These are phyloP conservation scores for Lysandra coridon DNA, from an alignment of 2,888 invertebrate species.

Conservation along the genomic window DNA sequence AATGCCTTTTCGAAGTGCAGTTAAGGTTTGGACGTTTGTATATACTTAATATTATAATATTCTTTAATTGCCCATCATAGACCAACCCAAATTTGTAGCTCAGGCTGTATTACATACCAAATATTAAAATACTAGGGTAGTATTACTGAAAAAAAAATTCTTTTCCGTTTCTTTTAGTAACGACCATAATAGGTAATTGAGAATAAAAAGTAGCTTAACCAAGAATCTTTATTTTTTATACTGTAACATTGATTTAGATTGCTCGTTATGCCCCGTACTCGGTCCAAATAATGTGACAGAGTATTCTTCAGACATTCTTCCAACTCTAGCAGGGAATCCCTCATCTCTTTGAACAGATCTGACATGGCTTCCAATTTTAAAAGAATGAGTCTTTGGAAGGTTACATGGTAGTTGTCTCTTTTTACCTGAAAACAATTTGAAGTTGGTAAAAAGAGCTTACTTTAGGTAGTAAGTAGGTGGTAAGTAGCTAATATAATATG, in stretches of 20 bases:
- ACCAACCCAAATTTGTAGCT: too few relatives aligned
- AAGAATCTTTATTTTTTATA: conserved; percentile 33
- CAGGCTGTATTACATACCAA: too few relatives aligned
- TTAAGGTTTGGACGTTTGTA: too few relatives aligned
- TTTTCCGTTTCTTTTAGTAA: neutral
- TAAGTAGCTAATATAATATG: too few relatives aligned
- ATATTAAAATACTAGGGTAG: too few relatives aligned
- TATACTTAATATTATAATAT: too few relatives aligned
- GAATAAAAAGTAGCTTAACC: conserved; percentile 12
- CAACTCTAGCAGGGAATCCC: conserved; percentile 42
- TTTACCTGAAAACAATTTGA: conserved; percentile 50
- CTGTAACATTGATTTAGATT: conserved; percentile 53
- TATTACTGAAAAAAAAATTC: too few relatives aligned
- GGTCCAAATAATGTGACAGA: conserved; percentile 49
- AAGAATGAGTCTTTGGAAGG: conserved; percentile 53
- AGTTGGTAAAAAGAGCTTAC: neutral
- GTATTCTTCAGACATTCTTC: conserved; percentile 52
- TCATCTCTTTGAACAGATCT: conserved; percentile 45
- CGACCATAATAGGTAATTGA: neutral
- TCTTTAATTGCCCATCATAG: too few relatives aligned
- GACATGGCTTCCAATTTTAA: conserved; percentile 52
- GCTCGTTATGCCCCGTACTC: conserved; percentile 48
- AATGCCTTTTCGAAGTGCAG: too few relatives aligned
- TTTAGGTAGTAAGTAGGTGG: too few relatives aligned
- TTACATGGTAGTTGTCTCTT: conserved; percentile 54